Base-by-base conservation (phyloP, 2,113 vertebrate genomes). In the Brachirus orientalis region DNA sequence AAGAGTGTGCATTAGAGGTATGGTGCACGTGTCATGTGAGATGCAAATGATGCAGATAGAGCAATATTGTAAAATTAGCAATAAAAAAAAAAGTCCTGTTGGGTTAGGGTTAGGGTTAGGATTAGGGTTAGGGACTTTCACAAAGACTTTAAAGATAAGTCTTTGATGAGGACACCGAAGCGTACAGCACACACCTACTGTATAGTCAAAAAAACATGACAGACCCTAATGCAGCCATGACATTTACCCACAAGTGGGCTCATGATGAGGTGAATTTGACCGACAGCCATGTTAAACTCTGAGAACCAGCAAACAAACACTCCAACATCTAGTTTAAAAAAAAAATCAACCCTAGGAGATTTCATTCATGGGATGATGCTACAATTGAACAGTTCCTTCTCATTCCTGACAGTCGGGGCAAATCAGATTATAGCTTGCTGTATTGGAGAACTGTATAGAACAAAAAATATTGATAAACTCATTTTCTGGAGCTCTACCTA, bases 151-250 rank as follows among this genome's bases (percentile, higher is more conserved):
- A 38, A 70, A 87, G 72, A 86, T 37, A 66, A 79, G 76, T 63
- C 73, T 80, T 79, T 87, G 79, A 86, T 78, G 84, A 77, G 69
- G 77, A 84, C 72, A 75, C 75, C 61, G 65, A 77, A 82, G 60
- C 53, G 8, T 37, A 57, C 66, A 63, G 60, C 69, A 47, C 8
- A 10, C 40, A 75, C 78, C 53, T 28, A 56, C 51, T 71, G 59
- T 64, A 72, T 12, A 8, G 9, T 40, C 2, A 84, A 50, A 53
- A 53, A 53, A 78, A 72, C 66, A 76, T 33, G 44, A 63, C 67
- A 64, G 45, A 80, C 72, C 57, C 58, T 78, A 70, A 65, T 68
- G 48, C 69, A 56, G 73, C 71, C 51, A 33, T 48, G 10, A 7
- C 60, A 70, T 80, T 65, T 12, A 69, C 71, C 68, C 63, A 56